phyloP scores from a whole-genome alignment of 2,797 vertebrate species.

The Adrianichthys oophorus region DNA sequence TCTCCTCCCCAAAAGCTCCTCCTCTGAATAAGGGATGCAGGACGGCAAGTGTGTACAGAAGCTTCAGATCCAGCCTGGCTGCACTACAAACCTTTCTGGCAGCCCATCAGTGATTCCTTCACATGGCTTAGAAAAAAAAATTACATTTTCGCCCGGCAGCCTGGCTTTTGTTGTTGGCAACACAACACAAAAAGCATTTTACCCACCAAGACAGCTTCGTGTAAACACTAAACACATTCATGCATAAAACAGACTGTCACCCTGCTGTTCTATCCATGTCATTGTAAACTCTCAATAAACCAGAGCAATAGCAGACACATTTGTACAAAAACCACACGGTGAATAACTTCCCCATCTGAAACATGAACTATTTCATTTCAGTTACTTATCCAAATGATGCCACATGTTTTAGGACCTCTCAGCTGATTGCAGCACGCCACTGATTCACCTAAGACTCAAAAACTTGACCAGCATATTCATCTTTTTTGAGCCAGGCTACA shows the following conservation, averaged over 20 bases:
- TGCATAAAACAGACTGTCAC: constrained; percentile 32
- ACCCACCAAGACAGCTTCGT: neutral
- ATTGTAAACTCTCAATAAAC: constrained; percentile 23
- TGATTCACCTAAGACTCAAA: constrained; percentile 9
- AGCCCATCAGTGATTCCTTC: constrained; percentile 5
- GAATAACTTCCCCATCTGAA: constrained; percentile 5
- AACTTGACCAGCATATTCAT: neutral
- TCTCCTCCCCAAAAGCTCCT: constrained; percentile 15
- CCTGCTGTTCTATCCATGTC: constrained; percentile 23
- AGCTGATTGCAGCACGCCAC: constrained; percentile 10
- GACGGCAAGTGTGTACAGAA: constrained; percentile 4
- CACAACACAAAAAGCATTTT: constrained; percentile 9
- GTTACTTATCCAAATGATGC: constrained; percentile 4
- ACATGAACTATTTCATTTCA: neutral
- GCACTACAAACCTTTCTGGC: neutral
- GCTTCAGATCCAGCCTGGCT: constrained; percentile 7
- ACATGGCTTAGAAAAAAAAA: constrained; percentile 16
- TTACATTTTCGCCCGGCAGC: constrained; percentile 1
- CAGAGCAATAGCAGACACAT: constrained; percentile 6
- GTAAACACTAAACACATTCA: constrained; percentile 10
- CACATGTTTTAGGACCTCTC: neutral
- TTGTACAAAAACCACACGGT: constrained; percentile 7
- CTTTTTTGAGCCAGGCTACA: neutral
- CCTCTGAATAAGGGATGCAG: constrained; percentile 42
- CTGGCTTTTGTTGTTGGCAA: constrained; percentile 2